Evolutionary conservation across 2,113 vertebrate genomes (phyloP).

Genomic region (Pogonocichla stellata): DNA sequence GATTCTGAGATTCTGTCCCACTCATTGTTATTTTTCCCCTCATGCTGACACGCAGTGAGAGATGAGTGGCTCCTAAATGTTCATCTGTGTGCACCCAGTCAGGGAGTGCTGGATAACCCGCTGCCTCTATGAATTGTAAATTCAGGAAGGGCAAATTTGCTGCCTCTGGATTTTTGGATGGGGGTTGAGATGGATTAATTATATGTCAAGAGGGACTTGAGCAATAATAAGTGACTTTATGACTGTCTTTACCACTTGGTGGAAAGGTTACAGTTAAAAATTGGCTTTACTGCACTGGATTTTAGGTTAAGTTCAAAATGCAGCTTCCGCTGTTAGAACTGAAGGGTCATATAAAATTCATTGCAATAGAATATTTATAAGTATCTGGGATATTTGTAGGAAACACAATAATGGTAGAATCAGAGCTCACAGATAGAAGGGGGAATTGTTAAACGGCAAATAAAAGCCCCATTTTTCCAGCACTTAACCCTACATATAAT

Average conservation of each 20-base stretch:
- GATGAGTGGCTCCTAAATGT: not conserved
- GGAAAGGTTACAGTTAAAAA: conserved; percentile 58
- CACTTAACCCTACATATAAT: conserved; percentile 41
- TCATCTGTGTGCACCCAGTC: not conserved
- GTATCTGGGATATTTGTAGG: conserved; percentile 66
- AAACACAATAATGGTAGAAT: conserved; percentile 63
- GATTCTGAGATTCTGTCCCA: not conserved
- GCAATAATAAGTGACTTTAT: conserved; percentile 39
- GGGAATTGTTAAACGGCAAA: conserved; percentile 48
- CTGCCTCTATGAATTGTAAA: not conserved
- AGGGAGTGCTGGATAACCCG: not conserved
- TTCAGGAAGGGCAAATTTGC: conserved; percentile 49
- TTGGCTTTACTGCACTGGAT: conserved; percentile 44
- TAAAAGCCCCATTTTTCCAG: conserved; percentile 26
- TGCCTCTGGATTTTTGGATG: conserved; percentile 53
- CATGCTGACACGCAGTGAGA: not conserved
- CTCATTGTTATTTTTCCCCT: not conserved
- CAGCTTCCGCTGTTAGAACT: conserved; percentile 59
- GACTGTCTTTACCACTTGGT: conserved; percentile 46
- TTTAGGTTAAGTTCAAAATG: conserved; percentile 65
- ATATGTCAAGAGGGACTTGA: conserved; percentile 52
- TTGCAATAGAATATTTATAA: conserved; percentile 70
- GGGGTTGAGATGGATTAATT: conserved; percentile 43
- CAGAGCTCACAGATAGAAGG: conserved; percentile 42
- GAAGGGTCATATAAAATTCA: conserved; percentile 71